Conservation (phyloP, 37 sponge, comb jelly and placozoan species). For the Mnemiopsis leidyi region DNA sequence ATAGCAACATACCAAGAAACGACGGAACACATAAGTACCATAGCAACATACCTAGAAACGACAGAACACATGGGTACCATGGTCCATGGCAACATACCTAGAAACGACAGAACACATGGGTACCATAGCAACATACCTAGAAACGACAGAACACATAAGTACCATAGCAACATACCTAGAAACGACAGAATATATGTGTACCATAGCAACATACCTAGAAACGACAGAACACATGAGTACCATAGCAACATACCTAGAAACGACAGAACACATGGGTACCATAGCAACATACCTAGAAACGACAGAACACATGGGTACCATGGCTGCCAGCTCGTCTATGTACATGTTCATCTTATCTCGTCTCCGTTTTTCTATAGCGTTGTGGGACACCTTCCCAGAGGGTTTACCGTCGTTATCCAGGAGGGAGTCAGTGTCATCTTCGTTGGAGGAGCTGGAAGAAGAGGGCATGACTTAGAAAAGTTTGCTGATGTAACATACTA, state of each 20-base stretch:
- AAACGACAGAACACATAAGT: too few relatives aligned
- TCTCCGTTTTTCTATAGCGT: conserved; percentile 88
- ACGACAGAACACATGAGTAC: too few relatives aligned
- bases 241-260: too few relatives aligned
- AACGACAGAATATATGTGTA: too few relatives aligned
- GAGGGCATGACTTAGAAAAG: too few relatives aligned
- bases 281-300: conserved; percentile 83
- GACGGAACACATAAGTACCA: too few relatives aligned
- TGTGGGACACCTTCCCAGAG: conserved; percentile 69
- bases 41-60: conserved; percentile 80
- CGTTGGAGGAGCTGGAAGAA: conserved; percentile 15
- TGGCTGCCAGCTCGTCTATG: conserved; percentile 82
- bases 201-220: too few relatives aligned
- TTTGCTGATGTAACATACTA: too few relatives aligned
- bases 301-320: conserved; percentile 84
- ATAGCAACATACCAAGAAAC: too few relatives aligned
- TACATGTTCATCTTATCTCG: conserved; percentile 88
- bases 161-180: too few relatives aligned
- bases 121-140: conserved; percentile 87
- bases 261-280: too few relatives aligned
- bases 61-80: conserved; percentile 87
- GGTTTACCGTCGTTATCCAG: conserved; percentile 47
- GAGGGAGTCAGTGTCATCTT: conserved; percentile 4
- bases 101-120: conserved; percentile 82
- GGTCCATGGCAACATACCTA: conserved; percentile 69